A percentile compares a stretch with the other conserved stretches of the same genome.
These are phyloP conservation scores for Bufo gargarizans DNA, from an alignment of 2,113 vertebrate species.

Conservation along the genomic window DNA sequence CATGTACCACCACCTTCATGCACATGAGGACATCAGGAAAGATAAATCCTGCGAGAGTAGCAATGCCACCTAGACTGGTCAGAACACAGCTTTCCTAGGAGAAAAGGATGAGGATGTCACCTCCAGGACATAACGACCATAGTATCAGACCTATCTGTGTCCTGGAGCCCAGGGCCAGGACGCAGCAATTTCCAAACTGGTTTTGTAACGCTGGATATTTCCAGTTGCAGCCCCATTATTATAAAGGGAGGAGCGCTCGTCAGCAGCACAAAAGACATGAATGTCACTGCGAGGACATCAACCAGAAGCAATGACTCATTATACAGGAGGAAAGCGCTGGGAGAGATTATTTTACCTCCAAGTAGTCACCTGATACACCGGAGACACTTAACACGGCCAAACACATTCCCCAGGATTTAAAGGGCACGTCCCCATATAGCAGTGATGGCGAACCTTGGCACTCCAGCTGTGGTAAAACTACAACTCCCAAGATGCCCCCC, in stretches of 20 bases:
- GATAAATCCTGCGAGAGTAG: too few species aligned
- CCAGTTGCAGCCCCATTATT: neutral
- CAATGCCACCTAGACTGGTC: too few species aligned
- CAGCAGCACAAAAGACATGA: conserved; percentile 14
- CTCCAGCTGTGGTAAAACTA: too few species aligned
- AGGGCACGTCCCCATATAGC: too few species aligned
- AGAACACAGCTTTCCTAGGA: too few species aligned
- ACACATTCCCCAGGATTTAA: neutral
- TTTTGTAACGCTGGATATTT: conserved; percentile 21
- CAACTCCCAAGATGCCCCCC: too few species aligned
- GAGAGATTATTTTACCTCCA: neutral
- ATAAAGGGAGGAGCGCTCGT: conserved; percentile 14
- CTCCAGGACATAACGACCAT: too few species aligned
- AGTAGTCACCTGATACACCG: neutral
- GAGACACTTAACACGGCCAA: neutral
- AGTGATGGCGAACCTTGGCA: too few species aligned
- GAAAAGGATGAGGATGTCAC: too few species aligned
- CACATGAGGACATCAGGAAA: too few species aligned
- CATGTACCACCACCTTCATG: too few species aligned
- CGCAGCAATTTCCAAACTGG: neutral
- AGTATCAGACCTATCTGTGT: too few species aligned
- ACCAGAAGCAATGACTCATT: neutral
- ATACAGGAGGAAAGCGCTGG: neutral
- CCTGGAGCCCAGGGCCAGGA: neutral
- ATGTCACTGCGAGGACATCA: neutral